A percentile compares a stretch with the other conserved stretches of the same genome.
phyloP scores from a whole-genome alignment of 1,140 invertebrate species.

The Ooceraea biroi region DNA sequence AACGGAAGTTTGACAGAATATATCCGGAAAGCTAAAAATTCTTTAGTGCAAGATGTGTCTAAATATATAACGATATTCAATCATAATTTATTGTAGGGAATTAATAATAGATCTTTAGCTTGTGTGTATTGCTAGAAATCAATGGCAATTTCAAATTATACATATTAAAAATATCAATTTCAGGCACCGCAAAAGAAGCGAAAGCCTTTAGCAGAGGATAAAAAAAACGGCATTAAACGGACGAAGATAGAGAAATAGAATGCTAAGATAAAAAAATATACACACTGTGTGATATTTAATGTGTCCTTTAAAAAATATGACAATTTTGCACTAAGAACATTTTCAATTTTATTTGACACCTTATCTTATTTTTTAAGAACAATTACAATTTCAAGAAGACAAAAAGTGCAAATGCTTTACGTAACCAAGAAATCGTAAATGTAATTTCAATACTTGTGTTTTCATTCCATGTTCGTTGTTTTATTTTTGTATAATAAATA shows the following conservation, averaged over 20 bases:
- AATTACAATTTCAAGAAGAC: conserved; percentile 12
- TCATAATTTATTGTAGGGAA: conserved; percentile 3
- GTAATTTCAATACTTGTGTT: conserved; percentile 67
- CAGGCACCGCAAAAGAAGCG: conserved; percentile 86
- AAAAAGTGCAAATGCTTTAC: background rate
- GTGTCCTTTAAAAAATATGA: conserved; percentile 57
- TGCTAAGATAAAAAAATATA: conserved; percentile 59
- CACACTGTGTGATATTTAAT: conserved; percentile 44
- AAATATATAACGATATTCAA: conserved; percentile 11
- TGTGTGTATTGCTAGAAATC: conserved; percentile 64
- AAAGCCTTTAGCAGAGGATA: conserved; percentile 84
- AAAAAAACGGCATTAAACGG: conserved; percentile 86
- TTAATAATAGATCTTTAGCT: conserved; percentile 54
- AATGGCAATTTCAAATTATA: conserved; percentile 63
- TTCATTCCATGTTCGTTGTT: conserved; percentile 68
- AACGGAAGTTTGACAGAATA: background rate
- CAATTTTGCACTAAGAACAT: conserved; percentile 52
- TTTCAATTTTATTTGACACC: conserved; percentile 53
- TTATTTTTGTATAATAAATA: conserved; percentile 82
- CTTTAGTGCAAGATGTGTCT: conserved; percentile 10
- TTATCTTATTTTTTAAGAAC: conserved; percentile 35
- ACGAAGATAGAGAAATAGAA: conserved; percentile 84
- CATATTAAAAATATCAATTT: conserved; percentile 84
- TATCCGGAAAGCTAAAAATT: conserved; percentile 28
- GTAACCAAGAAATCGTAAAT: conserved; percentile 57